These are phyloP conservation scores for Typhlomys cinereus DNA, from an alignment of 2,113 vertebrate genomes.

Conservation along the genomic window DNA sequence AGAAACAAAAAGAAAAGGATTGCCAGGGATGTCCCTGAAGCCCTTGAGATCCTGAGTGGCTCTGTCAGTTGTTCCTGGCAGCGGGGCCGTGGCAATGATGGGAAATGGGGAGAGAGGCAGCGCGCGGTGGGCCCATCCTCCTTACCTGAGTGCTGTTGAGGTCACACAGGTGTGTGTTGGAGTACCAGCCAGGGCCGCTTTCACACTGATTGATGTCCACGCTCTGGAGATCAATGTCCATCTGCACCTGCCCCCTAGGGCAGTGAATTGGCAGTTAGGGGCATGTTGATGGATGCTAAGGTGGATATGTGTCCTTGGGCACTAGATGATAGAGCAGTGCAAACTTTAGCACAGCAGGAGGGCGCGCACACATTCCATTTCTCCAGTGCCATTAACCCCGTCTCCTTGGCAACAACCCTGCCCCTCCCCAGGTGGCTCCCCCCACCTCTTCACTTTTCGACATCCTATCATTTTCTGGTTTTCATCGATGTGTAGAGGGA, in stretches of 20 bases:
- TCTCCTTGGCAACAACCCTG: background rate
- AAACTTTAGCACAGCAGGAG: background rate
- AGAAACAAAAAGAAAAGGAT: background rate
- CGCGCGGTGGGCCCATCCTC: background rate
- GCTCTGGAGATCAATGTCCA: conserved; percentile 92
- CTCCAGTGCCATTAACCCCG: background rate
- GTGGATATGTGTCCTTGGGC: background rate
- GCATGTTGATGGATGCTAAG: background rate
- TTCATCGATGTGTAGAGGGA: background rate
- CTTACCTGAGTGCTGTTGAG: conserved; percentile 95
- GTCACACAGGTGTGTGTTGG: conserved; percentile 94
- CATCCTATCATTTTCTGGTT: conserved; percentile 13
- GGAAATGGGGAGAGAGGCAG: background rate
- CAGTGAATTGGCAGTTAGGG: conserved; percentile 50
- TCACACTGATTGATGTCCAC: conserved; percentile 93
- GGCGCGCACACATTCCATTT: background rate
- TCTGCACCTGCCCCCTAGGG: conserved; percentile 92
- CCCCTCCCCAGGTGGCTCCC: background rate
- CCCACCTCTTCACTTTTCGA: background rate
- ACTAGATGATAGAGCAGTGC: background rate
- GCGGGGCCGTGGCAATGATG: background rate
- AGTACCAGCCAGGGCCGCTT: conserved; percentile 90
- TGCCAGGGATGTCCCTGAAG: background rate
- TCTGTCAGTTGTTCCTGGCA: background rate
- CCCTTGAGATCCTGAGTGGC: background rate